These are phyloP conservation scores for Apotomis capreana DNA, from an alignment of 2,888 invertebrate genomes.

Conservation along the genomic window DNA sequence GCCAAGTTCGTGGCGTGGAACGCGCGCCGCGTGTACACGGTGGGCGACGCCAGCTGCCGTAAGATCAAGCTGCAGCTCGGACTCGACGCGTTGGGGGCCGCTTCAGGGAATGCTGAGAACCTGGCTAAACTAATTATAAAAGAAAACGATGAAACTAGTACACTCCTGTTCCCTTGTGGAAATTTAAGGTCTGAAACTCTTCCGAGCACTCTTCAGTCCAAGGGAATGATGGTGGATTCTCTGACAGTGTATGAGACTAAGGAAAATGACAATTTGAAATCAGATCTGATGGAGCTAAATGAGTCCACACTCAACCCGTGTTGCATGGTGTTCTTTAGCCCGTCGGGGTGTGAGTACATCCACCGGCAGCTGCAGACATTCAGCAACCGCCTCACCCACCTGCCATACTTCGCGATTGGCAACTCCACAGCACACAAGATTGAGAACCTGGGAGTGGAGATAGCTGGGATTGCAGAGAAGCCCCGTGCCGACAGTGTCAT, in stretches of 20 bases:
- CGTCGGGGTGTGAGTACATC: conserved; percentile 75
- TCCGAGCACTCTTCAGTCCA: conserved; percentile 56
- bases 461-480: conserved; percentile 68
- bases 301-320: conserved; percentile 53
- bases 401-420: conserved; percentile 78
- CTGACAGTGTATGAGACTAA: conserved; percentile 74
- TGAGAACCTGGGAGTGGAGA: conserved; percentile 72
- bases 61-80: conserved; percentile 65
- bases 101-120: conserved; percentile 68
- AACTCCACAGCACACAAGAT: conserved; percentile 76
- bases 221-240: conserved; percentile 60
- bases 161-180: conserved; percentile 74
- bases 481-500: conserved; percentile 67
- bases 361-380: conserved; percentile 74
- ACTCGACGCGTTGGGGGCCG: conserved; percentile 63
- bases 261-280: conserved; percentile 68
- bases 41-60: conserved; percentile 65
- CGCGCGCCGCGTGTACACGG: conserved; percentile 65
- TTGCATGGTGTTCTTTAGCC: conserved; percentile 77
- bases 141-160: conserved; percentile 59
- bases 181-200: conserved; percentile 68
- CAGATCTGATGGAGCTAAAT: conserved; percentile 62
- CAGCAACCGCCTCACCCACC: conserved; percentile 60
- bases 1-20: conserved; percentile 68
- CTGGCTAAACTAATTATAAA: conserved; percentile 62